Evolutionary conservation across 2,888 invertebrate genomes (phyloP).

Genomic region (Rhopalosiphum nymphaeae): DNA sequence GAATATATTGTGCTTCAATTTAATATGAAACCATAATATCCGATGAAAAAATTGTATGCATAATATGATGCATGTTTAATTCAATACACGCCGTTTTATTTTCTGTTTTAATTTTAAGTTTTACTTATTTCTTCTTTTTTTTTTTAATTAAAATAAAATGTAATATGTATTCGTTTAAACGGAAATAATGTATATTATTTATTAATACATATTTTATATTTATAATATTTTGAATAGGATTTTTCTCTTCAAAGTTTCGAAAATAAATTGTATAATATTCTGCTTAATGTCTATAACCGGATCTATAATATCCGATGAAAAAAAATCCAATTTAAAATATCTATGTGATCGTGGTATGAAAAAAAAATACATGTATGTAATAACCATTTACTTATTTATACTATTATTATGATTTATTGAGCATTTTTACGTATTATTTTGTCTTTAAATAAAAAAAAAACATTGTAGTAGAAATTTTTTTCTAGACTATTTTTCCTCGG

Average conservation of each 20-base stretch:
- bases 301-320: background rate
- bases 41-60: background rate
- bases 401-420: background rate
- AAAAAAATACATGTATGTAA: background rate
- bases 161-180: background rate
- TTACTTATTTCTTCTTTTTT: background rate
- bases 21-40: background rate
- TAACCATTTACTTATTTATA: background rate
- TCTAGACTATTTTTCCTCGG: background rate
- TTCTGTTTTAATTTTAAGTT: background rate
- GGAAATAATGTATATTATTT: background rate
- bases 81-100: background rate
- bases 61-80: background rate
- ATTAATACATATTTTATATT: background rate
- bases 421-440: background rate
- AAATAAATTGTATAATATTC: background rate
- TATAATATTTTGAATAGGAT: background rate
- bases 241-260: background rate
- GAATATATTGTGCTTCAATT: background rate
- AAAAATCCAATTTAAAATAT: background rate
- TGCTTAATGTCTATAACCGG: background rate
- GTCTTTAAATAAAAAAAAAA: background rate
- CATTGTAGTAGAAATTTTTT: background rate
- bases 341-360: background rate
- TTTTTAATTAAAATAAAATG: background rate